These are phyloP conservation scores for Latheticus oryzae DNA, from an alignment of 2,888 invertebrate species.

Conservation along the genomic window DNA sequence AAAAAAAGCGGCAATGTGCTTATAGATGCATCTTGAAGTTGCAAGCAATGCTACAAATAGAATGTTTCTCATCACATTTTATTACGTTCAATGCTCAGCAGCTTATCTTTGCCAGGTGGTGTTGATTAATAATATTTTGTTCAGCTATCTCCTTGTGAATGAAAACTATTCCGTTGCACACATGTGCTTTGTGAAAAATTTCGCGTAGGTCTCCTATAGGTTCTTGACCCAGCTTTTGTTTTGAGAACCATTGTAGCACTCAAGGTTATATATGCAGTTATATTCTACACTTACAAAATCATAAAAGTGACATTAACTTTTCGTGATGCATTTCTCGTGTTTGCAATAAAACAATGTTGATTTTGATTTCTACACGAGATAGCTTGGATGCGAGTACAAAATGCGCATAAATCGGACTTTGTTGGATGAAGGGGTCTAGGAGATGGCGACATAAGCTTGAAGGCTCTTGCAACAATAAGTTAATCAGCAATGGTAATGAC, in stretches of 20 bases:
- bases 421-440: background rate
- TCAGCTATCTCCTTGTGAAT: conserved; percentile 48
- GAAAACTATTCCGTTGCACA: conserved; percentile 35
- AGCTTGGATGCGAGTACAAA: conserved; percentile 13
- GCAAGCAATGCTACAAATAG: conserved; percentile 47
- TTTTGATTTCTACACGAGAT: conserved; percentile 26
- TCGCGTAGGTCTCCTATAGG: conserved; percentile 53
- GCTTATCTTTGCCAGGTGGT: conserved; percentile 47
- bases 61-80: conserved; percentile 52
- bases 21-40: conserved; percentile 41
- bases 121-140: conserved; percentile 50
- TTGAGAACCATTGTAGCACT: conserved; percentile 56
- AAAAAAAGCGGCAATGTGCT: conserved; percentile 41
- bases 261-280: conserved; percentile 55
- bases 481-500: background rate
- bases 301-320: conserved; percentile 46
- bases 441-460: conserved; percentile 8
- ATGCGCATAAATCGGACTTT: conserved; percentile 9
- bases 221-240: conserved; percentile 61
- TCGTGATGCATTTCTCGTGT: conserved; percentile 44
- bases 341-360: conserved; percentile 37
- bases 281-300: conserved; percentile 44
- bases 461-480: background rate
- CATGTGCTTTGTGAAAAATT: conserved; percentile 44
- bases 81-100: conserved; percentile 52